phyloP scores from a whole-genome alignment of 2,797 vertebrate genomes.

The Phalloptychus januarius region DNA sequence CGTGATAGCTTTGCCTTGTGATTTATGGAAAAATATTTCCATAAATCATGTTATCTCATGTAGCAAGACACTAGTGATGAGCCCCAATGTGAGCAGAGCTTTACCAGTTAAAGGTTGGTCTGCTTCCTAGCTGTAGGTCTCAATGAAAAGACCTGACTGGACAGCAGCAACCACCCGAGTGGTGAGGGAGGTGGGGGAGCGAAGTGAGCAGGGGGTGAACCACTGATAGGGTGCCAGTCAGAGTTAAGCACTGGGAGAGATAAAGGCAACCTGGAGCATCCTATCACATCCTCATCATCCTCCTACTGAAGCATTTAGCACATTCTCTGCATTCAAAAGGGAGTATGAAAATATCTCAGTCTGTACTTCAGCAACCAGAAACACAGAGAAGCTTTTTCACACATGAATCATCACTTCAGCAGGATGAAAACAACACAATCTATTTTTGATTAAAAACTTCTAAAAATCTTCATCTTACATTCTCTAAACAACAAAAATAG shows the following conservation, averaged over 20 bases:
- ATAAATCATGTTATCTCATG: slow-evolving; percentile 42
- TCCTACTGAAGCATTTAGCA: slow-evolving; percentile 34
- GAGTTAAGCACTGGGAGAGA: slow-evolving; percentile 76
- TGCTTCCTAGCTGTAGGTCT: slow-evolving; percentile 74
- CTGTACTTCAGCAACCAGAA: slow-evolving; percentile 8
- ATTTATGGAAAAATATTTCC: slow-evolving; percentile 56
- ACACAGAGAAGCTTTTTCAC: neutral
- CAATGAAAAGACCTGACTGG: slow-evolving; percentile 68
- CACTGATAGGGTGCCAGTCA: slow-evolving; percentile 76
- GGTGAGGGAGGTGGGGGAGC: slow-evolving; percentile 69
- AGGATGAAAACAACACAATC: neutral
- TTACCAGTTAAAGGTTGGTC: slow-evolving; percentile 55
- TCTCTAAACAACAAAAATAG: neutral
- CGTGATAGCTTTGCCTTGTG: slow-evolving; percentile 53
- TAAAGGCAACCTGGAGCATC: slow-evolving; percentile 1
- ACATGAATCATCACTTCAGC: slow-evolving; percentile 19
- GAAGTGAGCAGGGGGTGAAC: slow-evolving; percentile 71
- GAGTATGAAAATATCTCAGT: slow-evolving; percentile 18
- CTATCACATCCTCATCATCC: slow-evolving; percentile 3
- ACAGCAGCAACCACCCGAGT: slow-evolving; percentile 23
- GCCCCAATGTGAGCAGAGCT: slow-evolving; percentile 45
- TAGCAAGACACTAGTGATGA: slow-evolving; percentile 57
- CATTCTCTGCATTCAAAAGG: slow-evolving; percentile 1
- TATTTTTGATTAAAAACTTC: neutral
- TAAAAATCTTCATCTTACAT: neutral